Base-by-base conservation (phyloP, 1,140 invertebrate genomes). In the Ganaspis sp. region DNA sequence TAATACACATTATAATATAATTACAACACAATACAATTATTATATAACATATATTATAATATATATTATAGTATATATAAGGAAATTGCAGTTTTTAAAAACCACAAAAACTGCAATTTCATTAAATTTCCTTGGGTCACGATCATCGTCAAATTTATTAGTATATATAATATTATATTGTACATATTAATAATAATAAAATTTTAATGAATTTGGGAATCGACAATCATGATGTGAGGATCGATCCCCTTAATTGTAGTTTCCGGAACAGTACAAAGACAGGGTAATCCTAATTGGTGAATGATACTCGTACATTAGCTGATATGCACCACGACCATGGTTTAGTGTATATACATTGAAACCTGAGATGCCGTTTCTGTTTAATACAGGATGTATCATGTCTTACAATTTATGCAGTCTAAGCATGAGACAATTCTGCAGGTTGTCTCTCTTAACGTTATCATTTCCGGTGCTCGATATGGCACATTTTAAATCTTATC, bases 351-450 rank as follows among this genome's bases (percentile, higher is more conserved):
- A 54, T 21, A 54, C 23, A 64, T 29, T 64, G 58, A 26, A 64
- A 64, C 58, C 23, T 29, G 58, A 64, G 58, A 64, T 12, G 58
- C 15, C 58, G 58, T 64, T 64, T 64, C 58, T 64, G 58, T 64
- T 64, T 64, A 64, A 64, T 64, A 21, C 58, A 64, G 58, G 58
- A 64, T 64, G 58, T 64, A 64, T 64, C 58, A 34, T 64, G 58
- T 64, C 11, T 4, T 64, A 29, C 58, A 64, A 64, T 64, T 64
- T 64, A 64, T 64, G 58, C 58, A 64, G 58, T 64, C 58, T 34
- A 64, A 64, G 58, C 58, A 29, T 64, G 58, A 64, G 58, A 64
- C 58, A 15, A 64, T 64, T 64, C 26, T 64, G 58, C 58, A 64
- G 58, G 58, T 64, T 64, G 58, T 64, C 58, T 64, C 58, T 64